phyloP scores from a whole-genome alignment of 2,797 vertebrate genomes.

The Catharus ustulatus region DNA sequence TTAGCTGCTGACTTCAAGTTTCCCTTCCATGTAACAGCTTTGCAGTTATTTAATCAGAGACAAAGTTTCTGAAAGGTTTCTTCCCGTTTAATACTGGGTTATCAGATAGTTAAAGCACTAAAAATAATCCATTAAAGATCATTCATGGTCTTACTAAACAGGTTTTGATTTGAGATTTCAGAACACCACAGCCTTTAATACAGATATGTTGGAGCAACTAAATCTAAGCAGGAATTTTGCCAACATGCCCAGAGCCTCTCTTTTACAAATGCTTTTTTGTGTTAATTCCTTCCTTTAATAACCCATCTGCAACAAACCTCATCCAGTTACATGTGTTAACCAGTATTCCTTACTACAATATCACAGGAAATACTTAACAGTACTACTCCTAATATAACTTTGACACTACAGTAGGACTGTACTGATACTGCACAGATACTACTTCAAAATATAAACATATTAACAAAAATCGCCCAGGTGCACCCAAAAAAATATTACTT shows the following conservation, averaged over 20 bases:
- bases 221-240: background rate
- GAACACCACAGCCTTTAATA: conserved; percentile 40
- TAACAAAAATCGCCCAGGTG: background rate
- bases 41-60: background rate
- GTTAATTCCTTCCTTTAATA: background rate
- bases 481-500: background rate
- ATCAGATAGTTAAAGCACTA: conserved; percentile 38
- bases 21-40: background rate
- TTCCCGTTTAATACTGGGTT: conserved; percentile 37
- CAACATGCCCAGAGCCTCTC: background rate
- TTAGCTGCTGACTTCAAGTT: conserved; percentile 22
- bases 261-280: background rate
- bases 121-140: conserved; percentile 58
- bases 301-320: background rate
- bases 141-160: conserved; percentile 39
- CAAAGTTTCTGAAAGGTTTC: conserved; percentile 31
- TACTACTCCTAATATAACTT: background rate
- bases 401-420: background rate
- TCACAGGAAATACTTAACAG: background rate
- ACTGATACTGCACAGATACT: background rate
- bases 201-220: background rate
- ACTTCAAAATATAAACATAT: background rate
- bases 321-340: background rate
- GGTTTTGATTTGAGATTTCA: conserved; percentile 30
- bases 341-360: background rate